Percentiles rank a stretch among this genome's conserved stretches.
phyloP scores from a whole-genome alignment of 2,888 invertebrate genomes.

The Trissoscelio sp. region DNA sequence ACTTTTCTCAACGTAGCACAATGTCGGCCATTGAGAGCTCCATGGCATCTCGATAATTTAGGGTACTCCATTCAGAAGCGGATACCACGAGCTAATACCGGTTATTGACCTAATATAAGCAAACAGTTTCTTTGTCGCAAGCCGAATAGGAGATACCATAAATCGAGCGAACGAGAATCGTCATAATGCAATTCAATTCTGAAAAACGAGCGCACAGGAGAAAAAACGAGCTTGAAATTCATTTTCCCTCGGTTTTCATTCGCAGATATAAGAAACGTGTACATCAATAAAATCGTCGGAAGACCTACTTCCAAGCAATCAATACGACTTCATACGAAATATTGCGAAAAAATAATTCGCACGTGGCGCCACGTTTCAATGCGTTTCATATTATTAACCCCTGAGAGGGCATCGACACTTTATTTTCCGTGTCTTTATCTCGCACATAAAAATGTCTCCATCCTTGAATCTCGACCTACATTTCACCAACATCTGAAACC shows the following conservation, averaged over 20 bases:
- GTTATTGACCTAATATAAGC: conserved; percentile 58
- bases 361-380: conserved; percentile 26
- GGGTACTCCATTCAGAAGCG: conserved; percentile 21
- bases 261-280: conserved; percentile 41
- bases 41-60: conserved; percentile 47
- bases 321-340: conserved; percentile 50
- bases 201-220: conserved; percentile 38
- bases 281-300: conserved; percentile 50
- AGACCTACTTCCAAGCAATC: conserved; percentile 58
- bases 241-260: conserved; percentile 39
- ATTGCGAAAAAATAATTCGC: conserved; percentile 45
- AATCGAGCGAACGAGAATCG: conserved; percentile 51
- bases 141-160: conserved; percentile 29
- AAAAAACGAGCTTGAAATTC: conserved; percentile 20
- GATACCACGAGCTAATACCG: conserved; percentile 45
- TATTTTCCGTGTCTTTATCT: no score
- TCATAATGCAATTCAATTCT: conserved; percentile 47
- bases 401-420: no score
- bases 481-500: no score
- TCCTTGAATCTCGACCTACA: no score
- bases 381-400: no score
- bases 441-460: no score
- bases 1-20: conserved; percentile 22
- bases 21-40: conserved; percentile 22
- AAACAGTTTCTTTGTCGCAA: conserved; percentile 54